A percentile compares a stretch with the other conserved stretches of the same genome.
Evolutionary conservation across 64 coral and sea anemone genomes (phyloP).

Genomic region (Pachyseris speciosa): DNA sequence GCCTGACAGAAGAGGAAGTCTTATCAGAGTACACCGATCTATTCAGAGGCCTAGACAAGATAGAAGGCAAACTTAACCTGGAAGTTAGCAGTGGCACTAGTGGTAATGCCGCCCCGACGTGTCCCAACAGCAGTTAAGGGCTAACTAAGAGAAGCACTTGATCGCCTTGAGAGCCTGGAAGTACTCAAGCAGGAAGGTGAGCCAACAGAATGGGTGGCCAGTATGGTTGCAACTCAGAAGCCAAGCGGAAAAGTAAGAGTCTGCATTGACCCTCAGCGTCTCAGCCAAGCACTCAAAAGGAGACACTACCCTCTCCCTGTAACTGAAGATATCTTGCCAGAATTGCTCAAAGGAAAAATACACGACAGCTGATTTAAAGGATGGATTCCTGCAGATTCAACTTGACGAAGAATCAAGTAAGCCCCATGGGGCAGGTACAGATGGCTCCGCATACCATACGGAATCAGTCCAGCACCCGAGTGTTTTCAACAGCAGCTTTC

Average conservation of each 20-base stretch:
- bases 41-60: constrained; percentile 24
- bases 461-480: constrained; percentile 1
- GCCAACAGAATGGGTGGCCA: constrained; percentile 35
- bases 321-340: background rate
- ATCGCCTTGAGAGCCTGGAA: constrained; percentile 35
- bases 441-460: constrained; percentile 12
- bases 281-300: no score
- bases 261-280: background rate
- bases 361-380: background rate
- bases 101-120: constrained; percentile 21
- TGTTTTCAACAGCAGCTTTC: background rate
- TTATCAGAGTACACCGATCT: background rate
- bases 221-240: constrained; percentile 17
- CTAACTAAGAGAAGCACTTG: constrained; percentile 42
- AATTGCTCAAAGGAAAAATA: background rate
- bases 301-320: background rate
- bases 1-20: background rate
- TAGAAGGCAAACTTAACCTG: no score
- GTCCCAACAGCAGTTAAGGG: constrained; percentile 37
- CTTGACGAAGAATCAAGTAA: background rate
- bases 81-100: no score
- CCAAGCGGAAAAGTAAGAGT: background rate
- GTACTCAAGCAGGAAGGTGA: constrained; percentile 32
- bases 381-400: background rate
- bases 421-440: constrained; percentile 3